phyloP scores from a whole-genome alignment of 2,888 invertebrate genomes.

The Campoletis raptor region DNA sequence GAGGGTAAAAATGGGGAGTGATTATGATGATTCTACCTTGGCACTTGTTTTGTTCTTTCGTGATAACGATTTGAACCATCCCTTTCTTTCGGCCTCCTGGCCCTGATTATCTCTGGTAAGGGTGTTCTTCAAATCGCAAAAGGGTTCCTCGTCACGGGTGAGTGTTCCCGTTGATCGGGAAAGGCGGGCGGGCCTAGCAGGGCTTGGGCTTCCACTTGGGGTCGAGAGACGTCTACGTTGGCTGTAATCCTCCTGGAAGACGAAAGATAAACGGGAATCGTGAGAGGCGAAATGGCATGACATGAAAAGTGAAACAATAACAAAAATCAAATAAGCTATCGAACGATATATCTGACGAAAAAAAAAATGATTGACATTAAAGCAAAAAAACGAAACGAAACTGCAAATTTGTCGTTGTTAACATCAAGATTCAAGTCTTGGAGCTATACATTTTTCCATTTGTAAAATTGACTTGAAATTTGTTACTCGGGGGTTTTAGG shows the following conservation, averaged over 20 bases:
- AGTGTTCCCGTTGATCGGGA: conserved; percentile 83
- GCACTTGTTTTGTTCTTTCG: conserved; percentile 88
- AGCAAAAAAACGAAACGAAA: not conserved
- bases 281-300: not conserved
- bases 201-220: conserved; percentile 89
- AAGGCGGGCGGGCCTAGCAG: conserved; percentile 87
- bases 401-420: not conserved
- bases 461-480: too few species aligned
- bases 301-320: conserved; percentile 15
- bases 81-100: conserved; percentile 86
- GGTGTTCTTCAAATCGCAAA: conserved; percentile 85
- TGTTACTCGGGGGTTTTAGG: too few species aligned
- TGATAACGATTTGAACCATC: conserved; percentile 93
- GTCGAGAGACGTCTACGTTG: conserved; percentile 91
- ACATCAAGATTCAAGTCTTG: not conserved
- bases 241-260: conserved; percentile 88
- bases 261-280: conserved; percentile 46
- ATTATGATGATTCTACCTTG: conserved; percentile 83
- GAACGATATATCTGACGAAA: not conserved
- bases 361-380: not conserved
- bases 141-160: conserved; percentile 82
- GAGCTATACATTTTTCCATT: too few species aligned
- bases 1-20: not conserved
- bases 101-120: conserved; percentile 83
- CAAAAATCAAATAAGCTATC: not conserved